Evolutionary conservation across 2,888 invertebrate species (phyloP), one percentile per base, ranked within the genome.

Genomic region (Drosophila tripunctata): DNA sequence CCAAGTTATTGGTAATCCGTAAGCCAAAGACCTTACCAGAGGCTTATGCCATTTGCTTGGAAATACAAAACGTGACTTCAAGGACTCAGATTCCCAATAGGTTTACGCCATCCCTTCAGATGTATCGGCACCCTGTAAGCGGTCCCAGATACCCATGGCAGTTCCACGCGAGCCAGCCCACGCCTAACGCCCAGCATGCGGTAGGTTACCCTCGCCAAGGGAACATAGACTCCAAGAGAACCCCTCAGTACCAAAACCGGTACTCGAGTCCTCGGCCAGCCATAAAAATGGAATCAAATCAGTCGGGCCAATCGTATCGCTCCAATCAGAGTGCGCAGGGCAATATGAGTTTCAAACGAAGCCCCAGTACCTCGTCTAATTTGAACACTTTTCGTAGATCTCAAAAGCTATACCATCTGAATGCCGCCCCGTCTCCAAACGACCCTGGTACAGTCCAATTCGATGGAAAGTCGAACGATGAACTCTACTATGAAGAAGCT

Each of bases 1-100:
- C 58, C 1, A 58, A 36, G 3, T 24, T 50, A 2, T 15, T 58
- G n/a, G 12, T 58, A 5, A 24, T 58, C 24, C 44, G 21, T 19
- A n/a, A 4, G 4, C 21, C 21, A 4, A 3, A 21, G 21, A 15
- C 19, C 15, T 22, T 60, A 4, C 58, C 51, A 12, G 51, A 60
- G 17, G 58, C 58, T 0, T 60, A 51, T 6, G 27, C 58, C 2
- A 27, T 60, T 10, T 60, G 58, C 10, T 8, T 60, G 4, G 51
- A 44, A 8, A 4, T 60, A 3, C 51, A 44, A 19, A 51, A 30
- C 6, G 19, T 21, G n/a, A n/a, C n/a, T n/a, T n/a, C n/a, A n/a
- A n/a, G n/a, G n/a, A n/a, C 21, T 21, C 4, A 21, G 3, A 4
- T 21, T 3, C 21, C 21, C 4, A 4, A 21, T 21, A 21, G 21